Evolutionary conservation across 2,888 invertebrate genomes (phyloP), one percentile per base, ranked within the genome.

Genomic region (Dasypogon diadema): DNA sequence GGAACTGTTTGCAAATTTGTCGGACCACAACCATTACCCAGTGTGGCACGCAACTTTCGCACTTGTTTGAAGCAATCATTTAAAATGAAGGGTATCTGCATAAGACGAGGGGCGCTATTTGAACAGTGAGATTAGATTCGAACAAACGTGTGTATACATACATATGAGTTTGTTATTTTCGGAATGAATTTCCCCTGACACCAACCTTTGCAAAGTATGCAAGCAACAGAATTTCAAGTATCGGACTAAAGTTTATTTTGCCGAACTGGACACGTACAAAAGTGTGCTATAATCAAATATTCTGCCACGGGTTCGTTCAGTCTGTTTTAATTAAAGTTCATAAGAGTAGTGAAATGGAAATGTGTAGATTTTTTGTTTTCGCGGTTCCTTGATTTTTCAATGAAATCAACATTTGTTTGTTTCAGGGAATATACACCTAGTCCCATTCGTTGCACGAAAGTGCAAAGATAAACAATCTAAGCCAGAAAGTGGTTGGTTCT

Each of bases 251-350:
- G 48, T 65, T 65, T 65, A 24, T 65, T 65, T 65, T 65, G 5
- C 22, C 65, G 8, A n/a, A 18, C 14, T 46, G 22, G 65, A 24
- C 65, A 46, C 46, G 65, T 46, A 46, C 65, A 42, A 37, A 48
- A 65, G 46, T 65, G 42, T 34, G 48, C 48, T 48, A 48, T 65
- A 24, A 65, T 65, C 65, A 65, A 65, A 65, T 65, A 65, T 46
- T 22, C 48, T 37, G 16, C 65, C 46, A 65, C 46, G 22, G 24
- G 24, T 18, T 24, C 46, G 65, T 48, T 14, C 65, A 42, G 34
- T 65, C 26, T 46, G 46, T 65, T 65, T 65, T 65, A 65, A 65
- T 65, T 65, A 65, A 65, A 65, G 24, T 65, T 65, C 46, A 46
- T 22, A 48, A n/a, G 24, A 46, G 65, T 65, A 65, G 48, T 65